Conservation (phyloP, 2,797 vertebrate species). For the Arnoldichthys spilopterus region DNA sequence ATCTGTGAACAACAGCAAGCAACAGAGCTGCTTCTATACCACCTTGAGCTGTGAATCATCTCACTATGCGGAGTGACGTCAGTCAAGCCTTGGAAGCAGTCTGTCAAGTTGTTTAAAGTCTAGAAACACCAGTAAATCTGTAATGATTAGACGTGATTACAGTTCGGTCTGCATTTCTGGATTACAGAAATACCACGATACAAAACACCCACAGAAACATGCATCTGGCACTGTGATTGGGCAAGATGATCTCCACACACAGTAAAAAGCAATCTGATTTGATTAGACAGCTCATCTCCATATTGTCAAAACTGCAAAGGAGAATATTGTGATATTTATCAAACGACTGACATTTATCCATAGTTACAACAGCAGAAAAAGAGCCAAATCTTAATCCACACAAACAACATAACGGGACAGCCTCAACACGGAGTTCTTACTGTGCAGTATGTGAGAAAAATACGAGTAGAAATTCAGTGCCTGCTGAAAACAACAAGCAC, state of each 20-base stretch:
- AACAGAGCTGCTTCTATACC: neutral
- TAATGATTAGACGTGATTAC: neutral
- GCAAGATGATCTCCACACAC: neutral
- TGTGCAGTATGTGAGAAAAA: too few relatives aligned
- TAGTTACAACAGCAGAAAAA: neutral
- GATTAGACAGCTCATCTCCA: neutral
- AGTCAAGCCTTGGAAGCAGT: neutral
- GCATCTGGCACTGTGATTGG: neutral
- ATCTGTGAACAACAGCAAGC: neutral
- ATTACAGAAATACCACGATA: neutral
- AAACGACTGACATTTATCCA: neutral
- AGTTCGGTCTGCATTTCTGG: neutral
- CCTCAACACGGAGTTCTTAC: too few relatives aligned
- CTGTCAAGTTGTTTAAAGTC: too few relatives aligned
- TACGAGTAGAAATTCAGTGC: slow-evolving; percentile 1
- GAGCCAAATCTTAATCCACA: neutral
- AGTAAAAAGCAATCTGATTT: neutral
- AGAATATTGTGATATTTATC: neutral
- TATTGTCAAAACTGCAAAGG: neutral
- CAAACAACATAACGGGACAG: too few relatives aligned
- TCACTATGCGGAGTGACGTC: too few relatives aligned
- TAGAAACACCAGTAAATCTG: neutral
- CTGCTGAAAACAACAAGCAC: neutral
- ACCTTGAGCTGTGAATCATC: slow-evolving; percentile 11
- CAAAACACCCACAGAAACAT: neutral